Evolutionary conservation across 2,888 invertebrate genomes (phyloP), one percentile per base, ranked within the genome.

Genomic region (Epiperipatus broadwayi): DNA sequence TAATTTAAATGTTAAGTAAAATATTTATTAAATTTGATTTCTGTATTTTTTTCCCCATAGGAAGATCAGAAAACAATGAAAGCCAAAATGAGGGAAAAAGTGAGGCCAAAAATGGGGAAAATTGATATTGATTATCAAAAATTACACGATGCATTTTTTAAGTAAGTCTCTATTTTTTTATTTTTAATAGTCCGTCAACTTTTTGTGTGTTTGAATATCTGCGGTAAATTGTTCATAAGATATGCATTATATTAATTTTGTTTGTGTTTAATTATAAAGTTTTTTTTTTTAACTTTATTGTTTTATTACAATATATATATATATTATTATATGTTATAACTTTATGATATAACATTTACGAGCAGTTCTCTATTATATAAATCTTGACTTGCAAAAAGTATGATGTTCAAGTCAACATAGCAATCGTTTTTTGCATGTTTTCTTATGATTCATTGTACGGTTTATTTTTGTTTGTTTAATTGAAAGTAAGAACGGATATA

Each of bases 101-200:
- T 91, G 1, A 69, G 97, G 16, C 97, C 97, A 0, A 99, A 97
- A 61, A 73, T 97, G 53, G 97, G 97, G 21, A 95, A 95, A 67
- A 97, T 97, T 50, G 97, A 99, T 58, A 99, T 97, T 47, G 97
- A 99, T 63, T 99, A 97, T 58, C 95, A 99, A 60, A 97, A 99
- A 55, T 63, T 99, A 18, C 97, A 97, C 52, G 97, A 99, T 55
- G 97, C 97, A 0, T 97, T 97, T 65, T 97, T 97, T 68, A 83
- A 81, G 70, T 74, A 52, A 61, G 65, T 60, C n/a, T n/a, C n/a
- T n/a, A n/a, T n/a, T n/a, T n/a, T 25, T n/a, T 7, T 25, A 25
- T 8, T 8, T n/a, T 25, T 25, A n/a, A 25, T 25, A 7, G n/a
- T 25, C n/a, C n/a, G 25, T 8, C 7, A n/a, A 25, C 7, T 25